Base-by-base conservation (phyloP, 2,888 invertebrate genomes). In the Acronicta alni region DNA sequence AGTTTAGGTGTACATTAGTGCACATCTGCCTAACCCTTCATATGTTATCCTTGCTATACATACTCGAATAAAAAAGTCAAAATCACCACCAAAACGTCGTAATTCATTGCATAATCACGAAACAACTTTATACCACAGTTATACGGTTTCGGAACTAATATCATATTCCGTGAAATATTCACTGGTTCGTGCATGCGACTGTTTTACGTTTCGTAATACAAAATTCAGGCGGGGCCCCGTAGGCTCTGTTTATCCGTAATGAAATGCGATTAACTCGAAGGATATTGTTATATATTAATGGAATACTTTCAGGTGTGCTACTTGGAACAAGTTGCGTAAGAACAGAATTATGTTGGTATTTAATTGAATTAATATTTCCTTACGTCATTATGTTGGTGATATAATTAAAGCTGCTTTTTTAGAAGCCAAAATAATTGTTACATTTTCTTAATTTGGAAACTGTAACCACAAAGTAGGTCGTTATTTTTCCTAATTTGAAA, bases 111-210 rank as follows among this genome's bases (percentile, higher is more conserved):
- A 39, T 60, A 68, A 68, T 57, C 51, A 47, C 47, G 44, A 46
- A 32, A 52, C 23, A 65, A 58, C 47, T 67, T 49, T 49, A 49
- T 46, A 56, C 55, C 53, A 44, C 26, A 26, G 51, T 37, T 18
- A n/a, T 30, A 57, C n/a, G 30, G 53, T 44, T 54, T 45, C 14
- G 17, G 3, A 55, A 47, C 64, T 67, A 43, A 67, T 75, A 55
- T 41, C 10, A 55, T 58, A 76, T 76, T 75, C 67, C 23, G 39
- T 74, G 57, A 76, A 76, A 74, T 65, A 72, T 61, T 65, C 44
- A 70, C 60, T 3, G 20, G 14, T 58, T 23, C 54, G 45, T 55
- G 63, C 48, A 53, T 44, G 55, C 57, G 17, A 48, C 47, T 54
- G 58, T 57, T 57, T 62, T 54, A 49, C 44, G 18, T 16, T 32